These are phyloP conservation scores for Achatina immaculata DNA, from an alignment of 1,140 invertebrate species.

Conservation along the genomic window DNA sequence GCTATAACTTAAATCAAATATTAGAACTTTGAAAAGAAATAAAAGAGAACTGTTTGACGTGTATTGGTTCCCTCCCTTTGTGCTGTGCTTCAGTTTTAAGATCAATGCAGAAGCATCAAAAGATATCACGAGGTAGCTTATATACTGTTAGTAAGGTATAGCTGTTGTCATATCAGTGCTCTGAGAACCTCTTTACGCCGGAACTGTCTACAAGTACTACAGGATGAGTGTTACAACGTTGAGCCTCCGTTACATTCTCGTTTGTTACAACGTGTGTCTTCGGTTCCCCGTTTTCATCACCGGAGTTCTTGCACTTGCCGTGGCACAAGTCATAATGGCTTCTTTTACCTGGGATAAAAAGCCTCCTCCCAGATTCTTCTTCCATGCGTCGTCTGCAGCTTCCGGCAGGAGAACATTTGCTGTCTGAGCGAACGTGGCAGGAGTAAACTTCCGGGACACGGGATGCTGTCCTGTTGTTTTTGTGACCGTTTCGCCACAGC, in stretches of 20 bases:
- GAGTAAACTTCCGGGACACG: neutral
- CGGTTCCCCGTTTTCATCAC: neutral
- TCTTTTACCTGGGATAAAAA: neutral
- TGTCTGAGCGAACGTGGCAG: neutral
- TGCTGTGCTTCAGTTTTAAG: too few species aligned
- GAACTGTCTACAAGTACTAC: neutral
- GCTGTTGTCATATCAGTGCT: too few species aligned
- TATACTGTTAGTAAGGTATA: too few species aligned
- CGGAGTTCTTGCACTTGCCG: neutral
- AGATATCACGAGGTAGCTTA: too few species aligned
- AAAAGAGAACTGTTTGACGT: too few species aligned
- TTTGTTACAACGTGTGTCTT: neutral
- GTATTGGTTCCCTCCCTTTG: too few species aligned
- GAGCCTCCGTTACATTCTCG: neutral
- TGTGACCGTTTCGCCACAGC: conserved; percentile 8
- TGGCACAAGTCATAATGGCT: neutral
- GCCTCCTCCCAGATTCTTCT: neutral
- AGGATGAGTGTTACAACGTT: neutral
- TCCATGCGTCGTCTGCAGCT: neutral
- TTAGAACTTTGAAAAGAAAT: too few species aligned
- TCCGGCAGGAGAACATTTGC: neutral
- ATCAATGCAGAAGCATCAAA: too few species aligned
- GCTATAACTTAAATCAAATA: too few species aligned
- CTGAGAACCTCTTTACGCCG: too few species aligned
- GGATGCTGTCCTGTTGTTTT: neutral